phyloP scores from a whole-genome alignment of 2,113 vertebrate genomes.

The Cyanistes caeruleus region DNA sequence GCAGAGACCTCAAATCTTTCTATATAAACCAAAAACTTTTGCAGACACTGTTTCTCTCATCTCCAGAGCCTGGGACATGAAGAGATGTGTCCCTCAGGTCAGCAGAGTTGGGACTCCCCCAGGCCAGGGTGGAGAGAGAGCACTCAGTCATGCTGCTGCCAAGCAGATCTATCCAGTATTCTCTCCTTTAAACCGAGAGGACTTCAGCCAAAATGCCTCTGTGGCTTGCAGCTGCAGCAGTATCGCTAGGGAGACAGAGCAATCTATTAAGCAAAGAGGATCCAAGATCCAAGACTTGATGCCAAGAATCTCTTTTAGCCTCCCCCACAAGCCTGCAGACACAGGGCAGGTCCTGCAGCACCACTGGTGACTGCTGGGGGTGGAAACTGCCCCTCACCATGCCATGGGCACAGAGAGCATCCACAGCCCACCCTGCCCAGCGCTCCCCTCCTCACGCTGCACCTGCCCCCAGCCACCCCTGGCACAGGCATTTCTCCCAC shows the following conservation, averaged over 20 bases:
- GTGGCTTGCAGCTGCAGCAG: conserved; percentile 55
- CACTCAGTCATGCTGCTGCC: not conserved
- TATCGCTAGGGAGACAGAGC: conserved; percentile 43
- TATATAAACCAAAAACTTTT: not conserved
- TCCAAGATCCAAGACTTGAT: not conserved
- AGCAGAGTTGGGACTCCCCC: not conserved
- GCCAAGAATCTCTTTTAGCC: conserved; percentile 50
- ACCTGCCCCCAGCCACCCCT: not conserved
- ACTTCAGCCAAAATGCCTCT: conserved; percentile 47
- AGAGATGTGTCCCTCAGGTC: not conserved
- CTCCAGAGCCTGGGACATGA: not conserved
- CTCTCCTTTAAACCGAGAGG: conserved; percentile 1
- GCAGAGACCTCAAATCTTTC: not conserved
- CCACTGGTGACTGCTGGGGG: not conserved
- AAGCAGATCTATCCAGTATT: not conserved
- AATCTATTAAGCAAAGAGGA: conserved; percentile 38
- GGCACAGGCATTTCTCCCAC: not conserved
- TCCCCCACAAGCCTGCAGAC: not conserved
- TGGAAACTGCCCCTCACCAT: not conserved
- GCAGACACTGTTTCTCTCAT: not conserved
- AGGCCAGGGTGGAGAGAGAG: not conserved
- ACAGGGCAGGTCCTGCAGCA: not conserved
- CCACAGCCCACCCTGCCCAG: not conserved
- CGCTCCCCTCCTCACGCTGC: rapidly evolving
- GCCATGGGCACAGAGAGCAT: rapidly evolving